A percentile compares a stretch with the other conserved stretches of the same genome.
Evolutionary conservation across 2,113 vertebrate species (phyloP).

Genomic region (Mastomys natalensis): DNA sequence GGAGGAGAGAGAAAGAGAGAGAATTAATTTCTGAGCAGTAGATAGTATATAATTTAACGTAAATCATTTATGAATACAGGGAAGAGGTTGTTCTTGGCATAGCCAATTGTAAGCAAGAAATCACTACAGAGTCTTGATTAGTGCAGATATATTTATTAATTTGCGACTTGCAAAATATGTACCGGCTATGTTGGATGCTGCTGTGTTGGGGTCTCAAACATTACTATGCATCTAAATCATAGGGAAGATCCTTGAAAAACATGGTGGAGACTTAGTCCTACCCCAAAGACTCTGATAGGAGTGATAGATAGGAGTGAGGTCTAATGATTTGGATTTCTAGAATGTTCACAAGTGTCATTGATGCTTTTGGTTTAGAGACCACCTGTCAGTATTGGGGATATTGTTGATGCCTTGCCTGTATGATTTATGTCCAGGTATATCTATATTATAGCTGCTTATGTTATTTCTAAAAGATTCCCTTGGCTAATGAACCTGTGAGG

Average conservation of each 20-base stretch:
- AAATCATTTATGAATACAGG: background rate
- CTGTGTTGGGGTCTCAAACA: background rate
- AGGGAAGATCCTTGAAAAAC: background rate
- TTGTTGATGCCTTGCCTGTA: background rate
- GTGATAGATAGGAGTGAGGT: background rate
- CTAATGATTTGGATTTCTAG: background rate
- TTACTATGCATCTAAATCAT: background rate
- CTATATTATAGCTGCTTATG: background rate
- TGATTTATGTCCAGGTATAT: too few species aligned
- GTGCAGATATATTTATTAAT: background rate
- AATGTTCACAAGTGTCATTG: background rate
- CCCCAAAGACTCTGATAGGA: background rate
- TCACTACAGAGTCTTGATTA: background rate
- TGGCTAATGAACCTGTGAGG: background rate
- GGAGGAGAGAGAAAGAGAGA: background rate
- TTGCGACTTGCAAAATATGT: background rate
- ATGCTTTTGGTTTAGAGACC: background rate
- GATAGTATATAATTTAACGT: background rate
- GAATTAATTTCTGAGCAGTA: background rate
- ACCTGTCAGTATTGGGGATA: background rate
- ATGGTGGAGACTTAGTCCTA: background rate
- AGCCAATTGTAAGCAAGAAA: background rate
- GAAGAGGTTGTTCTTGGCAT: background rate
- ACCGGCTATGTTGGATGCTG: background rate
- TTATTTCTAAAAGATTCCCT: background rate